phyloP scores from a whole-genome alignment of 2,797 vertebrate genomes.

The Apogon hyalosoma region DNA sequence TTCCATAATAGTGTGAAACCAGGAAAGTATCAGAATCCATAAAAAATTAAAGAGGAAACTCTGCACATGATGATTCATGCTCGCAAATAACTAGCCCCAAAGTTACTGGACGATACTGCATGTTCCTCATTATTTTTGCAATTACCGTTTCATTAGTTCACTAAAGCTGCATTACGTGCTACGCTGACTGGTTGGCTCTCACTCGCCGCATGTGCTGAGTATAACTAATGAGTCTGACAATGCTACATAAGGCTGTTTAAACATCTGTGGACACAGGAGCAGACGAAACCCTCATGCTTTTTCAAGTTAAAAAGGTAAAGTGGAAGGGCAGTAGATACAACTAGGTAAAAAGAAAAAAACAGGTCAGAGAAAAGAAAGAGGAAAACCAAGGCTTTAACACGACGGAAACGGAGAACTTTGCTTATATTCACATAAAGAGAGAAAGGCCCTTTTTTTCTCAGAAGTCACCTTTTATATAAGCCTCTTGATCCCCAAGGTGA shows the following conservation, averaged over 20 bases:
- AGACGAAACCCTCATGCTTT: constrained; percentile 29
- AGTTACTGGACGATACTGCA: constrained; percentile 57
- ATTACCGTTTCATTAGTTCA: constrained; percentile 78
- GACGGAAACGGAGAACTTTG: constrained; percentile 37
- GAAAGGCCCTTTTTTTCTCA: constrained; percentile 39
- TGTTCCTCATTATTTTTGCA: constrained; percentile 78
- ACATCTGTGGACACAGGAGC: constrained; percentile 50
- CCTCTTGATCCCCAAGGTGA: constrained; percentile 66
- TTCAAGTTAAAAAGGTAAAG: constrained; percentile 50
- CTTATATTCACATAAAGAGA: constrained; percentile 46
- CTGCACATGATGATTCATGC: constrained; percentile 50
- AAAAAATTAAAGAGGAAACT: constrained; percentile 57
- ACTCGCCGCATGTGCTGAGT: constrained; percentile 46
- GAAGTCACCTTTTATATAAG: constrained; percentile 67
- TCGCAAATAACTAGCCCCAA: constrained; percentile 63
- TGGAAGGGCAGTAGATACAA: constrained; percentile 20
- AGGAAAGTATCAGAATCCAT: constrained; percentile 56
- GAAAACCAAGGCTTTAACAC: constrained; percentile 1
- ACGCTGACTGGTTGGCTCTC: constrained; percentile 64
- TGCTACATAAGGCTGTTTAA: constrained; percentile 51
- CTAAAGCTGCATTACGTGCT: constrained; percentile 68
- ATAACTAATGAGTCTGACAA: constrained; percentile 75
- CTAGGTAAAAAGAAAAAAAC: constrained; percentile 13
- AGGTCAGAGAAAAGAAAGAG: constrained; percentile 36
- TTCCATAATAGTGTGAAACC: constrained; percentile 16